Conservation (phyloP, 2,797 vertebrate species). For the Molossus alvarezi region DNA sequence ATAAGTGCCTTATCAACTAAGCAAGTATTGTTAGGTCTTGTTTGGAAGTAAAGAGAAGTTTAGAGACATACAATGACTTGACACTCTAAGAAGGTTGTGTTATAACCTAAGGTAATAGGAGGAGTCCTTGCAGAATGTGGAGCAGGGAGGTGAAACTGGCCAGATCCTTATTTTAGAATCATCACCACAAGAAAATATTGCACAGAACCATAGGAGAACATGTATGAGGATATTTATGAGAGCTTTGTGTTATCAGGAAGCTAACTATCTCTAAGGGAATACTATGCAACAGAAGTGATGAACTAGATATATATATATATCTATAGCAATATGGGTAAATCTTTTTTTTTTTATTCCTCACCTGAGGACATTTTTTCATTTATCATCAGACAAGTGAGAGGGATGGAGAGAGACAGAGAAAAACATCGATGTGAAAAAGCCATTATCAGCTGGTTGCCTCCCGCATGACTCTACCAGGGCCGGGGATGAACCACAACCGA, state of each 20-base stretch:
- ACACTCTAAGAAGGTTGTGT: neutral
- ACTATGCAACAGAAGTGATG: constrained; percentile 16
- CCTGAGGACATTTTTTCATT: too few relatives aligned
- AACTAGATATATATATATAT: neutral
- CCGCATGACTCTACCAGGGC: too few relatives aligned
- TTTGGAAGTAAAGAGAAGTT: neutral
- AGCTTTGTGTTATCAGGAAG: neutral
- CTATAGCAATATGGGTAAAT: neutral
- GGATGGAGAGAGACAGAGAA: too few relatives aligned
- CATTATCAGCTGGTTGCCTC: too few relatives aligned
- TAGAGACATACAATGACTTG: neutral
- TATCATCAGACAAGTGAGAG: too few relatives aligned
- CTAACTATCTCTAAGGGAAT: neutral
- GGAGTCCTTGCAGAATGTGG: neutral
- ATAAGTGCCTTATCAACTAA: neutral
- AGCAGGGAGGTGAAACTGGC: neutral
- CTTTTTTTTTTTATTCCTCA: neutral
- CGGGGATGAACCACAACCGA: too few relatives aligned
- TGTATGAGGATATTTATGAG: neutral
- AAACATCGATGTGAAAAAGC: too few relatives aligned
- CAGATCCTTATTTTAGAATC: constrained; percentile 9
- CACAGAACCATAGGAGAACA: neutral
- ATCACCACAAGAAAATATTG: neutral
- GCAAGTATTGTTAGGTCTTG: neutral
- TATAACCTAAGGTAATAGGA: neutral